A percentile compares a stretch with the other conserved stretches of the same genome.
Evolutionary conservation across 2,113 vertebrate species (phyloP).

Genomic region (Cisticola juncidis): DNA sequence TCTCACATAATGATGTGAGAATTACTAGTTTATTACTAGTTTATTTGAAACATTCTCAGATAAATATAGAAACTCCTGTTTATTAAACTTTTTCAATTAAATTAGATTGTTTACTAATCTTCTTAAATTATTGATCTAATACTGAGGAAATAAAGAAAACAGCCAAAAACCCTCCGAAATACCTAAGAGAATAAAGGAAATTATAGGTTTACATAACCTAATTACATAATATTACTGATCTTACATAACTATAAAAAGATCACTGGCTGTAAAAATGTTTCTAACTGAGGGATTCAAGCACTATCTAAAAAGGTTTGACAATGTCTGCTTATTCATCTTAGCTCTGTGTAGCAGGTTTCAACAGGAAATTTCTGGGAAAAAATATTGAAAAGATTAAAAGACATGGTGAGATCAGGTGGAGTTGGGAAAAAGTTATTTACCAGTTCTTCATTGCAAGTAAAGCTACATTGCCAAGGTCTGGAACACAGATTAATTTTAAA

Average conservation of each 20-base stretch:
- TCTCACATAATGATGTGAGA: background rate
- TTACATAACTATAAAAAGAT: background rate
- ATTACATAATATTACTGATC: background rate
- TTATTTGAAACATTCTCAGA: background rate
- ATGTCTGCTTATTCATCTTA: background rate
- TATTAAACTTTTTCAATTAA: background rate
- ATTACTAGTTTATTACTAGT: background rate
- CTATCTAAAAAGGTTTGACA: background rate
- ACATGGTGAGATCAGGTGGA: background rate
- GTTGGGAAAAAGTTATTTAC: background rate
- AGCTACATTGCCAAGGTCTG: background rate
- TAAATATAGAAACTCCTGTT: background rate
- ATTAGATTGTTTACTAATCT: background rate
- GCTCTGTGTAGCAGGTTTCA: background rate
- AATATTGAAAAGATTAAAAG: background rate
- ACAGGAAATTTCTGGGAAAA: background rate
- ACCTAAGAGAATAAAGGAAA: background rate
- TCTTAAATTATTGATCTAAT: background rate
- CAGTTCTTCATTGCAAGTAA: background rate
- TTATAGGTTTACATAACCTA: background rate
- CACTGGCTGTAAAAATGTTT: background rate
- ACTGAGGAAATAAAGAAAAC: background rate
- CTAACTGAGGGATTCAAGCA: background rate
- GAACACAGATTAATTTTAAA: background rate
- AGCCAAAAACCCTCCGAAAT: background rate